phyloP scores from a whole-genome alignment of 2,113 vertebrate genomes.

The Meles meles region DNA sequence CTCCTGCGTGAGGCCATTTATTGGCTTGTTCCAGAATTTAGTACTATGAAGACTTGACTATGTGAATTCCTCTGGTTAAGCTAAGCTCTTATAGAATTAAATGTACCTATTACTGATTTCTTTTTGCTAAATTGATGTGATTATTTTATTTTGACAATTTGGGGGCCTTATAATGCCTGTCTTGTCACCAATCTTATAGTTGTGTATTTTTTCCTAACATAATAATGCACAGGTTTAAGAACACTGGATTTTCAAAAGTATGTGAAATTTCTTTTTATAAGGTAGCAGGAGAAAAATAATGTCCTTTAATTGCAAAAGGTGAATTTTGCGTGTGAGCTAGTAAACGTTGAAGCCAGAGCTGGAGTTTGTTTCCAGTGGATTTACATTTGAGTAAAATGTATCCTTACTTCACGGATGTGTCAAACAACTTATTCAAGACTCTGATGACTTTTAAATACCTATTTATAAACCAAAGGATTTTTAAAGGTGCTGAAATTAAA shows the following conservation, averaged over 20 bases:
- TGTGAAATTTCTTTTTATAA: conserved; percentile 18
- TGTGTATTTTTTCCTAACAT: conserved; percentile 32
- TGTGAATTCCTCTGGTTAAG: conserved; percentile 7
- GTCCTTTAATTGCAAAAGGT: conserved; percentile 1
- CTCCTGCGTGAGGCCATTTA: neutral
- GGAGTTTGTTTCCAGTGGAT: neutral
- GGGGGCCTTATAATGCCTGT: neutral
- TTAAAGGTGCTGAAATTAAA: conserved; percentile 38
- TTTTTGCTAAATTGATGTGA: neutral
- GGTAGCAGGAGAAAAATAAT: neutral
- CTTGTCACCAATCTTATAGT: neutral
- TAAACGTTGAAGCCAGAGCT: neutral
- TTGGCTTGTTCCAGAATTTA: conserved; percentile 16
- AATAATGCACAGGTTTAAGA: neutral
- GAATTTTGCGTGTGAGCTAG: neutral
- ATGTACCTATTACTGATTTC: neutral
- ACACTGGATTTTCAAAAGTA: neutral
- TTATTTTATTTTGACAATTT: conserved; percentile 46
- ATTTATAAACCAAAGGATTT: conserved; percentile 36
- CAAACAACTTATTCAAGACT: conserved; percentile 37
- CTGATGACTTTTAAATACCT: conserved; percentile 31
- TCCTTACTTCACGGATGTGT: neutral
- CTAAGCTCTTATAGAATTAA: neutral
- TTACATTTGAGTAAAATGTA: conserved; percentile 34
- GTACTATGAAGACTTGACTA: neutral